Evolutionary conservation across 2,797 vertebrate genomes (phyloP), one percentile per base, ranked within the genome.

Genomic region (Chelon labrosus): DNA sequence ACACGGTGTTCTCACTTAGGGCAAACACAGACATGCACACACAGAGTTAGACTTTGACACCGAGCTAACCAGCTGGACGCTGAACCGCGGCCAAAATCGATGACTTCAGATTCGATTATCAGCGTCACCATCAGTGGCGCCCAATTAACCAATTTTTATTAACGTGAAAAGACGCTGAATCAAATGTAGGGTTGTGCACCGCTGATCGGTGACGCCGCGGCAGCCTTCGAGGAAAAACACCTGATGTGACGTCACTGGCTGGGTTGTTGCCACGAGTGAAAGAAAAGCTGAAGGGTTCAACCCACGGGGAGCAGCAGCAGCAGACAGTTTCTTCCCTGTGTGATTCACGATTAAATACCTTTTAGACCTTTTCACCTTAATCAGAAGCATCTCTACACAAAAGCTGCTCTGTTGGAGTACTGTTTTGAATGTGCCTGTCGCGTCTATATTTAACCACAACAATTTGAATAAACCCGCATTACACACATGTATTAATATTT

Each of bases 11-110:
- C 65, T 50, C 1, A 47, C 35, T 25, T 2, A 49, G 63, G 44
- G 60, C 60, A 82, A 73, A 83, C 52, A 84, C 39, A 61, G 55
- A 74, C 46, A 60, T 7, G 49, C 17, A 75, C 37, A 78, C 31
- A 61, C 5, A 49, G 11, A 62, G 49, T 66, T 41, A 19, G 84
- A 89, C 72, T 84, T 85, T 87, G 76, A 65, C 44, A 51, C 63
- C 16, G 16, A 10, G 52, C 31, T 17, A n/a, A 64, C 51, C 25
- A 31, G 70, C 13, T 55, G 14, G 37, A 71, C 0, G 2, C 8
- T 64, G 70, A 42, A 62, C 57, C 27, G 66, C 41, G 44, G 79
- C 65, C 71, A 73, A 35, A 81, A 77, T 82, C 83, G 59, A 56
- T 62, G 56, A 73, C 55, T 52, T 65, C 37, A 44, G 58, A 27